Evolutionary conservation across 2,797 vertebrate genomes (phyloP).

Genomic region (Melanotaenia pygmaea): DNA sequence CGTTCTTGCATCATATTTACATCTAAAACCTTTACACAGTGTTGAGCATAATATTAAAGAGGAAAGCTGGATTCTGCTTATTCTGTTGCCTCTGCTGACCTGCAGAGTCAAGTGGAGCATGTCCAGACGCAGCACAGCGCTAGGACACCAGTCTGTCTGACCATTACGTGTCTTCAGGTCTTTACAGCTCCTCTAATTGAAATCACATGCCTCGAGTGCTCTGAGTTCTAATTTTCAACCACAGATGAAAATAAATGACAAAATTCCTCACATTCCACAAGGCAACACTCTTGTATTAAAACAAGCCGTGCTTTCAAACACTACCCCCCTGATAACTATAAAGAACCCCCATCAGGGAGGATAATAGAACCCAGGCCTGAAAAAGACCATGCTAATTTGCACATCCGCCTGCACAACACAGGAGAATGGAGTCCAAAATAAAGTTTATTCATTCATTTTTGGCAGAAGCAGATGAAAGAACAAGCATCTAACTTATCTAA

Average conservation of each 20-base stretch:
- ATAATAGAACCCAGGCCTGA: conserved; percentile 78
- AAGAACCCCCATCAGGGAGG: conserved; percentile 66
- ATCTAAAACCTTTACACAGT: neutral
- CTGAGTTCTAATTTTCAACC: conserved; percentile 71
- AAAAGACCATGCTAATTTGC: conserved; percentile 73
- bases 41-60: conserved; percentile 2
- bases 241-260: conserved; percentile 76
- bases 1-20: neutral
- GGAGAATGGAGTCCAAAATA: conserved; percentile 47
- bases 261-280: conserved; percentile 77
- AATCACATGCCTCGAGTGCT: conserved; percentile 64
- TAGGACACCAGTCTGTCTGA: conserved; percentile 40
- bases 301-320: conserved; percentile 68
- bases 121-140: conserved; percentile 21
- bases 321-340: conserved; percentile 75
- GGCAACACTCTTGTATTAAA: conserved; percentile 75
- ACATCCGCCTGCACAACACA: conserved; percentile 64
- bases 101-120: conserved; percentile 8
- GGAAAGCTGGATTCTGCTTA: neutral
- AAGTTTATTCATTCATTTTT: conserved; percentile 46
- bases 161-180: conserved; percentile 52
- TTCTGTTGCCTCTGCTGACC: conserved; percentile 39
- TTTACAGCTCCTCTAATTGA: conserved; percentile 73
- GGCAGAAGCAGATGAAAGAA: conserved; percentile 38
- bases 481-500: conserved; percentile 21